These are phyloP conservation scores for Cryptosula pallasiana DNA, from an alignment of 2,888 invertebrate species.

Conservation along the genomic window DNA sequence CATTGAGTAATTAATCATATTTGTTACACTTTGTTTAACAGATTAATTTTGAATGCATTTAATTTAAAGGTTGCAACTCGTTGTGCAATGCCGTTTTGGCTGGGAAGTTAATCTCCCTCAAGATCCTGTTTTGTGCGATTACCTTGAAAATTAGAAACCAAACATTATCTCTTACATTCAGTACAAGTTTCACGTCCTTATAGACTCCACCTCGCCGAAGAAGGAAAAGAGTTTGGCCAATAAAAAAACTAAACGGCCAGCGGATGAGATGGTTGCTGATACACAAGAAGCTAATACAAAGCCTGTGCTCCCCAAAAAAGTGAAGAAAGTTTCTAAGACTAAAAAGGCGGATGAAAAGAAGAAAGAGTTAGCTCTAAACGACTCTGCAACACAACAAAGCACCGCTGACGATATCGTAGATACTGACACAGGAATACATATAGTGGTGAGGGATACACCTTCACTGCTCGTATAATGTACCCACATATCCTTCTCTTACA, in stretches of 20 bases:
- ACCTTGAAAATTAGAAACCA: no score
- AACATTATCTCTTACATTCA: no score
- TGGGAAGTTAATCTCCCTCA: background rate
- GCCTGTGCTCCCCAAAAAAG: background rate
- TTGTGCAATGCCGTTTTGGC: background rate
- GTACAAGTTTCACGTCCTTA: no score
- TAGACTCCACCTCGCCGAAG: no score
- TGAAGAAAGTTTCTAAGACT: background rate
- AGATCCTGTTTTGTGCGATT: background rate
- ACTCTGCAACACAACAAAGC: background rate
- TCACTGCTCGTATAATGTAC: no score
- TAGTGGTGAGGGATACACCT: no score
- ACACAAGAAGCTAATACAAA: no score
- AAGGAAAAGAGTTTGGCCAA: no score
- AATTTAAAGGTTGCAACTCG: background rate
- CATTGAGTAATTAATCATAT: background rate
- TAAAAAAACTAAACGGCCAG: no score
- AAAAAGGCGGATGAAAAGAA: background rate
- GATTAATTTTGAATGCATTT: background rate
- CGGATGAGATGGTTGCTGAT: no score
- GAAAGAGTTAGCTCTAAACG: background rate
- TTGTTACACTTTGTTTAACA: background rate
- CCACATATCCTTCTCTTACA: no score
- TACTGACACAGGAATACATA: slow-evolving; percentile 5
- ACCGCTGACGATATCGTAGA: background rate